Percentiles rank a stretch among this genome's conserved stretches.
These are phyloP conservation scores for Turritopsis dohrnii DNA, from an alignment of 30 jellyfish, hydroid and myxozoan genomes.

Conservation along the genomic window DNA sequence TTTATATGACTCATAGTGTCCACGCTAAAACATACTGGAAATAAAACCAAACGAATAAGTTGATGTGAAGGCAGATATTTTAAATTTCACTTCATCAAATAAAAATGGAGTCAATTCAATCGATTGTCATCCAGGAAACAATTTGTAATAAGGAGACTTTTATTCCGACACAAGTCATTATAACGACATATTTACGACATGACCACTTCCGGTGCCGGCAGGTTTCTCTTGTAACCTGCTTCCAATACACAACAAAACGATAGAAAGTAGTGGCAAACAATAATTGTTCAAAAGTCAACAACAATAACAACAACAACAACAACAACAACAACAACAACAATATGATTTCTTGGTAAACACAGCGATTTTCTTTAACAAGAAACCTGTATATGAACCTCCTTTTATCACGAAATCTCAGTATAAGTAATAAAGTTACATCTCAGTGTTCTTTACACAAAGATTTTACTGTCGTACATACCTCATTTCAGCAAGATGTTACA, in stretches of 20 bases:
- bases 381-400: too few species aligned
- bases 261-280: neutral
- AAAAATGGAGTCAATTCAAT: neutral
- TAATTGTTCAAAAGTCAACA: neutral
- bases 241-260: neutral
- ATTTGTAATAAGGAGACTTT: neutral
- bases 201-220: neutral
- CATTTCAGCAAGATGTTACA: too few species aligned
- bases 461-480: neutral
- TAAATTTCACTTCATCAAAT: neutral
- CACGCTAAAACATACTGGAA: too few species aligned
- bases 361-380: too few species aligned
- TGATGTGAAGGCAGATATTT: neutral
- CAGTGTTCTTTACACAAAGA: too few species aligned
- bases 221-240: neutral
- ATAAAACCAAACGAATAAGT: too few species aligned
- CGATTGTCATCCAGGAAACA: neutral
- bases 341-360: too few species aligned
- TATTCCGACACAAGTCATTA: neutral
- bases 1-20: too few species aligned
- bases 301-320: neutral
- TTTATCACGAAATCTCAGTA: too few species aligned
- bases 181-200: neutral
- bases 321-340: neutral
- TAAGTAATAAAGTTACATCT: too few species aligned